Base-by-base conservation (phyloP, 1,140 invertebrate genomes). In the Solen grandis region DNA sequence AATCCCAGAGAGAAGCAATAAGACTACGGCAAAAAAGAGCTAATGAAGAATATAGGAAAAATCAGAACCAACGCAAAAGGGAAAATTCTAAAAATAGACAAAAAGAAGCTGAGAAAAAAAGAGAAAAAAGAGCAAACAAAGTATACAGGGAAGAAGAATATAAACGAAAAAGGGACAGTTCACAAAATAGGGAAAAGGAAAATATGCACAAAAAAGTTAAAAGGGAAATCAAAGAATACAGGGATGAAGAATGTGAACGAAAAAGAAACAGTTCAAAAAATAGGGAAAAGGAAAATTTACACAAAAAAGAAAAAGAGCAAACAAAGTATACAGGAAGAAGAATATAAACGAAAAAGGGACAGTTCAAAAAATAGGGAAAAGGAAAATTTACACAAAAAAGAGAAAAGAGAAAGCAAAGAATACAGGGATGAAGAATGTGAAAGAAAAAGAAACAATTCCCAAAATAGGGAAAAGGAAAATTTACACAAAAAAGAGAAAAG, bases 11-110 rank as follows among this genome's bases (percentile, higher is more conserved):
- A n/a, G n/a, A n/a, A n/a, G n/a, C n/a, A n/a, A n/a, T n/a, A n/a
- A n/a, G n/a, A n/a, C n/a, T n/a, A 27, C 57, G n/a, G n/a, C n/a
- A n/a, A n/a, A n/a, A n/a, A n/a, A n/a, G n/a, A n/a, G n/a, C n/a
- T n/a, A n/a, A n/a, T n/a, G n/a, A n/a, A n/a, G n/a, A n/a, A n/a
- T n/a, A n/a, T n/a, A n/a, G n/a, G n/a, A n/a, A n/a, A n/a, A n/a
- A 27, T 33, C 46, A 70, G 55, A 70, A 70, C 19, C 16, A 13
- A 55, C 29, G 50, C 16, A 55, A 70, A 35, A 54, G 46, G n/a
- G 16, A 31, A 31, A 29, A 29, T 33, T 31, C 2, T 1, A 19
- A 54, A 55, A 31, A 52, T 2, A 70, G 52, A 70, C 3, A 33
- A 54, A 13, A 4, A 29, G 52, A 70, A 50, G 29, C 10, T 5